Conservation (phyloP, 2,113 vertebrate species). For the Paramisgurnus dabryanus region DNA sequence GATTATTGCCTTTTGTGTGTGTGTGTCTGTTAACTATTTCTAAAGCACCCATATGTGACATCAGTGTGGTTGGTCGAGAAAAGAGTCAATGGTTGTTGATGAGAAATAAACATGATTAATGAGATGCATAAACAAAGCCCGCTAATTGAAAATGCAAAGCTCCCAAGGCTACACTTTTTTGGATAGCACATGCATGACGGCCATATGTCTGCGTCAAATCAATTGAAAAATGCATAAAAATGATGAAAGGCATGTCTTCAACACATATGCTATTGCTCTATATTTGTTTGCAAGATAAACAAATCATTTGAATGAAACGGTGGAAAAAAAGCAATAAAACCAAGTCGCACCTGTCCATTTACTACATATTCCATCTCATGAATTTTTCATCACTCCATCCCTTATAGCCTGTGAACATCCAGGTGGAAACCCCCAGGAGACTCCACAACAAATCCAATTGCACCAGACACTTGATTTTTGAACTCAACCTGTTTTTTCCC, state of each 20-base stretch:
- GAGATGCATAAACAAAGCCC: not conserved
- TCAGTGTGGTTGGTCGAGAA: not conserved
- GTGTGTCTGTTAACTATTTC: too few relatives aligned
- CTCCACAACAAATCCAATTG: slow-evolving; percentile 52
- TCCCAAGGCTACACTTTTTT: not conserved
- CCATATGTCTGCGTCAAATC: not conserved
- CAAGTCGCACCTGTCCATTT: slow-evolving; percentile 50
- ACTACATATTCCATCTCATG: slow-evolving; percentile 57
- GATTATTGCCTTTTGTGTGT: too few relatives aligned
- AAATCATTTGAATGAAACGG: not conserved
- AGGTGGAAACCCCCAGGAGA: slow-evolving; percentile 52
- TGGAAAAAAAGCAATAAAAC: slow-evolving; percentile 16
- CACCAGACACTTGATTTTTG: slow-evolving; percentile 43
- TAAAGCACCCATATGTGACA: not conserved
- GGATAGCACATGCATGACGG: not conserved
- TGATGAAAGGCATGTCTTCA: not conserved
- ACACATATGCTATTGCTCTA: not conserved
- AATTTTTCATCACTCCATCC: slow-evolving; percentile 60
- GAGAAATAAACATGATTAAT: not conserved
- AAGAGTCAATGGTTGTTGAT: not conserved
- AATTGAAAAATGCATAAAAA: slow-evolving; percentile 8
- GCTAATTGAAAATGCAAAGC: not conserved
- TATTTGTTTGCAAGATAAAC: too few relatives aligned
- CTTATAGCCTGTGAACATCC: slow-evolving; percentile 51
- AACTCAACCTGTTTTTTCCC: not conserved